phyloP scores from a whole-genome alignment of 2,888 invertebrate genomes.

The Hydrotaea cyrtoneurina region DNA sequence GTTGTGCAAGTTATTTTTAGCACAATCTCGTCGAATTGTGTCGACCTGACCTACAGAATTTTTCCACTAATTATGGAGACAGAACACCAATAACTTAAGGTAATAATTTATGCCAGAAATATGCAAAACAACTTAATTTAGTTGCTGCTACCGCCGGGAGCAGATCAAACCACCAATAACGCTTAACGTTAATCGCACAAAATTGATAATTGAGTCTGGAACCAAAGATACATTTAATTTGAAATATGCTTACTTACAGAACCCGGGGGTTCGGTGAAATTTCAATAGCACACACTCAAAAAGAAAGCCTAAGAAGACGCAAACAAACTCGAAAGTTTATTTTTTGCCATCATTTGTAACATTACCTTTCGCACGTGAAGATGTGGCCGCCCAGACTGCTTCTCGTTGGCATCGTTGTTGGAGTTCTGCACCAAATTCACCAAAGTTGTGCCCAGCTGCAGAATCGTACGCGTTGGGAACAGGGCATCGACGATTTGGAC shows the following conservation, averaged over 20 bases:
- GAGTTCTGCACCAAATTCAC: not conserved
- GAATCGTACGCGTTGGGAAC: not conserved
- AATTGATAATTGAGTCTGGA: not conserved
- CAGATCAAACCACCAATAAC: not conserved
- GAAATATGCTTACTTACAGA: no score
- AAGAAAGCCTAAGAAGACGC: not conserved
- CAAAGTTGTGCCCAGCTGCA: not conserved
- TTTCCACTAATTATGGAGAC: not conserved
- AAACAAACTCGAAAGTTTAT: not conserved
- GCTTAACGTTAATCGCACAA: not conserved
- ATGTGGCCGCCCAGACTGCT: conserved; percentile 21
- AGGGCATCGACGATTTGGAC: not conserved
- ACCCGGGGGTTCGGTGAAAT: no score
- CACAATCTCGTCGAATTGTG: no score
- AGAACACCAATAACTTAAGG: not conserved
- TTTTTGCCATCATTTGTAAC: not conserved
- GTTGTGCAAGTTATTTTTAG: no score
- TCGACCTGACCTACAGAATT: not conserved
- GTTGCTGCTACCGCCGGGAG: not conserved
- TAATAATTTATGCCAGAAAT: not conserved
- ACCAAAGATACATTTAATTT: not conserved
- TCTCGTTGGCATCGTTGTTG: not conserved
- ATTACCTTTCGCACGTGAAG: not conserved
- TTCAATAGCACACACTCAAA: not conserved
- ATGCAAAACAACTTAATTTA: not conserved